phyloP scores from a whole-genome alignment of 2,797 vertebrate species.

The Pelochelys cantorii region DNA sequence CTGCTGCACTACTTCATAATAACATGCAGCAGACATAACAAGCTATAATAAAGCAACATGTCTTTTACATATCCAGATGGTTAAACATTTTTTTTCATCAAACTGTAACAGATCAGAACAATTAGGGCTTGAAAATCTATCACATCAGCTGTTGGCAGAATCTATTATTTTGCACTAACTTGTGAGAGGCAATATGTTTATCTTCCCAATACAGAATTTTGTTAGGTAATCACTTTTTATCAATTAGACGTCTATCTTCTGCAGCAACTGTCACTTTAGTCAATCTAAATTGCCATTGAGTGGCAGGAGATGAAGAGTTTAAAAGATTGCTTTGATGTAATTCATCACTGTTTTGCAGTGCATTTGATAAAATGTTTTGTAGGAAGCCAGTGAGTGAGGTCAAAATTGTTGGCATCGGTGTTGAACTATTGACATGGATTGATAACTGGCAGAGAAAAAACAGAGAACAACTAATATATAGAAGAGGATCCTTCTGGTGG shows the following conservation, averaged over 20 bases:
- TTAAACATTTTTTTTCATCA: constrained; percentile 21
- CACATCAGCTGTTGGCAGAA: constrained; percentile 33
- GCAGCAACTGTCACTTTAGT: background rate
- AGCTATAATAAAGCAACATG: background rate
- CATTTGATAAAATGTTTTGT: background rate
- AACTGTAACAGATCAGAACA: constrained; percentile 18
- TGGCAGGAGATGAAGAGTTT: background rate
- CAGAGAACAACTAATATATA: background rate
- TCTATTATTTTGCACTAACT: constrained; percentile 6
- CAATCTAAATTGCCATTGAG: background rate
- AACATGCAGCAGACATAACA: background rate
- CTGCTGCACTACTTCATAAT: background rate
- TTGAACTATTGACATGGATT: background rate
- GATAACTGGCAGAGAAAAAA: background rate
- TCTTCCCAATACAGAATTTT: background rate
- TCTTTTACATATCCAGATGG: constrained; percentile 34
- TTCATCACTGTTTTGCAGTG: background rate
- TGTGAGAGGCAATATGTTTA: constrained; percentile 29
- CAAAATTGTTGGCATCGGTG: background rate
- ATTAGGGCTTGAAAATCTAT: background rate
- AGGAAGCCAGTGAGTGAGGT: background rate
- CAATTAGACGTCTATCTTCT: constrained; percentile 6
- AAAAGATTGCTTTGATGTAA: background rate
- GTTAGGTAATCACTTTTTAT: background rate
- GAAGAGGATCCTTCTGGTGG: background rate